phyloP scores from a whole-genome alignment of 92 coral and sea anemone genomes.

The Heteractis magnifica region DNA sequence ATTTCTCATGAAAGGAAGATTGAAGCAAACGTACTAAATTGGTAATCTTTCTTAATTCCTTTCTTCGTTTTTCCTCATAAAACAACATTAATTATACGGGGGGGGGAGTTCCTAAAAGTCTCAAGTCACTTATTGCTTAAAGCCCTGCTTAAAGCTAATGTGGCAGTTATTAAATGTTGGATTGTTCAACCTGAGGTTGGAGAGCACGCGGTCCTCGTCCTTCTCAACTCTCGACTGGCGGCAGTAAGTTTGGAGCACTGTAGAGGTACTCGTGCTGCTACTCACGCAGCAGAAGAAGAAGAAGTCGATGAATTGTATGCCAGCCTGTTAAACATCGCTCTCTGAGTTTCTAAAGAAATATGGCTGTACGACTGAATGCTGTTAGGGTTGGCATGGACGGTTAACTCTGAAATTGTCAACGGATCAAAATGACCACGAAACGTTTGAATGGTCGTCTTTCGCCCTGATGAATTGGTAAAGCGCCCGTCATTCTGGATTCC shows the following conservation, averaged over 20 bases:
- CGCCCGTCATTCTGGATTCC: slow-evolving; percentile 31
- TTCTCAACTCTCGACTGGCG: not conserved
- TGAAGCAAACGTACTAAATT: too few relatives aligned
- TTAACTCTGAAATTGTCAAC: slow-evolving; percentile 35
- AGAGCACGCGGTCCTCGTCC: not conserved
- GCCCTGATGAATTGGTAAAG: slow-evolving; percentile 27
- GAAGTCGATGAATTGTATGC: slow-evolving; percentile 6
- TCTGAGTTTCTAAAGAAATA: slow-evolving; percentile 33
- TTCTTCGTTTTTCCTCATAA: too few relatives aligned
- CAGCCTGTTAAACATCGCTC: slow-evolving; percentile 34
- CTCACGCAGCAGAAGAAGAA: too few relatives aligned
- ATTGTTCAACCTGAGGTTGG: not conserved
- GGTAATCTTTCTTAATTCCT: too few relatives aligned
- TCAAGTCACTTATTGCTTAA: not conserved
- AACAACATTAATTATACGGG: too few relatives aligned
- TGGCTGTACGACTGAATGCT: slow-evolving; percentile 42
- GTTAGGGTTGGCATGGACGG: slow-evolving; percentile 33
- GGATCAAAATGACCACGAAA: slow-evolving; percentile 41
- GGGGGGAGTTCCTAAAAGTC: not conserved
- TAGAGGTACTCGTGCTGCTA: not conserved
- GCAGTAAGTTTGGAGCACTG: not conserved
- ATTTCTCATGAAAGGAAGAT: too few relatives aligned
- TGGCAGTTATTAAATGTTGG: not conserved
- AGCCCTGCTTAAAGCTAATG: not conserved
- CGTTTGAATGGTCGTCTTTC: slow-evolving; percentile 45